These are phyloP conservation scores for Frankliniella intonsa DNA, from an alignment of 2,888 invertebrate species.

Conservation along the genomic window DNA sequence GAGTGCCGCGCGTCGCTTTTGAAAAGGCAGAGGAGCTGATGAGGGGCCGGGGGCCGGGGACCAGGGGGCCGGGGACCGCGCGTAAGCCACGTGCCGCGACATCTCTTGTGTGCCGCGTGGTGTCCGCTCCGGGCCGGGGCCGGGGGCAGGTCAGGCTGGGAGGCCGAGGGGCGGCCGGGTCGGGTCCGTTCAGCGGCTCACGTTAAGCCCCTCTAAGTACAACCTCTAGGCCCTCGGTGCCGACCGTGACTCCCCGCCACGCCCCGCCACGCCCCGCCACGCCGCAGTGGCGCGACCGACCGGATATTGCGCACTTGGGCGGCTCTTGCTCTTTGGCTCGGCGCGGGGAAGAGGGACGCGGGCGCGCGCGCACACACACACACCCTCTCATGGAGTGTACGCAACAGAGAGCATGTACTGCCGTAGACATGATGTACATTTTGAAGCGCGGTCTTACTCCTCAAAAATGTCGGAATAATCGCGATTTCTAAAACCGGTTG, in stretches of 20 bases:
- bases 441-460: no score
- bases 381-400: no score
- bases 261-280: not conserved
- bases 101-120: no score
- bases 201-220: constrained; percentile 11
- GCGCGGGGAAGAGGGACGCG: not conserved
- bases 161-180: not conserved
- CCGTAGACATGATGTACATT: no score
- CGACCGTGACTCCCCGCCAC: no score
- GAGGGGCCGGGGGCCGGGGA: no score
- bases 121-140: no score
- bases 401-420: no score
- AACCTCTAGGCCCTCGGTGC: not conserved
- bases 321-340: not conserved
- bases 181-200: not conserved
- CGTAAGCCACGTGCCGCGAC: no score
- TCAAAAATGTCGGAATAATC: no score
- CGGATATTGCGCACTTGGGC: constrained; percentile 23
- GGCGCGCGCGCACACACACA: not conserved
- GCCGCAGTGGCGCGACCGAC: not conserved
- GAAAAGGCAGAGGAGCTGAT: not conserved
- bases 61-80: no score
- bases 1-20: not conserved
- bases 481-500: no score
- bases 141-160: not conserved